Percentiles rank a stretch among this genome's conserved stretches.
Conservation (phyloP, 1,140 invertebrate species). For the Sesamia nonagrioides region DNA sequence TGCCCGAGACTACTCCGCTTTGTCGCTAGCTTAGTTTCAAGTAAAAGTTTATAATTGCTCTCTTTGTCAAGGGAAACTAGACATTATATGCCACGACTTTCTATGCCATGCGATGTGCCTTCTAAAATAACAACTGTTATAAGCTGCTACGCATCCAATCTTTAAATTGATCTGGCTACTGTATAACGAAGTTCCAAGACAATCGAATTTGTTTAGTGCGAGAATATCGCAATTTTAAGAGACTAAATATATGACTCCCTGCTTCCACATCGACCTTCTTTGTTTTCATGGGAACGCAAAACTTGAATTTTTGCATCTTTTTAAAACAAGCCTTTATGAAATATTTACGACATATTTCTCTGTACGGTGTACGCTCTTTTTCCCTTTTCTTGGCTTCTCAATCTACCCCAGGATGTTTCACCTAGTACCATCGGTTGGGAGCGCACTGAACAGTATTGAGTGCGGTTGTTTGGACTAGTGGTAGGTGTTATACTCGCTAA, state of each 20-base stretch:
- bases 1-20: neutral
- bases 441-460: neutral
- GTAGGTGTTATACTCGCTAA: neutral
- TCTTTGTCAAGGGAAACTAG: conserved; percentile 10
- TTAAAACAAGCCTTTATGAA: no score
- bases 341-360: no score
- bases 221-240: neutral
- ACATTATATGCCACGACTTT: neutral
- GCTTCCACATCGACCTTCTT: no score
- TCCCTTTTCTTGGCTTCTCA: no score
- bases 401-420: no score
- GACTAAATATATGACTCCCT: no score
- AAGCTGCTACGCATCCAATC: neutral
- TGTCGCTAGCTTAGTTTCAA: neutral
- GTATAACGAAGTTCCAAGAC: neutral
- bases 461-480: no score
- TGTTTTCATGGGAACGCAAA: no score
- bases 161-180: neutral
- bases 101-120: neutral
- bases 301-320: no score
- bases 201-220: no score
- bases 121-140: neutral
- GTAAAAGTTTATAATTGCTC: conserved; percentile 23
- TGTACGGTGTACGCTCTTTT: no score
- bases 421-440: no score